Conservation (phyloP, 2,113 vertebrate species). For the Saguinus imperator region DNA sequence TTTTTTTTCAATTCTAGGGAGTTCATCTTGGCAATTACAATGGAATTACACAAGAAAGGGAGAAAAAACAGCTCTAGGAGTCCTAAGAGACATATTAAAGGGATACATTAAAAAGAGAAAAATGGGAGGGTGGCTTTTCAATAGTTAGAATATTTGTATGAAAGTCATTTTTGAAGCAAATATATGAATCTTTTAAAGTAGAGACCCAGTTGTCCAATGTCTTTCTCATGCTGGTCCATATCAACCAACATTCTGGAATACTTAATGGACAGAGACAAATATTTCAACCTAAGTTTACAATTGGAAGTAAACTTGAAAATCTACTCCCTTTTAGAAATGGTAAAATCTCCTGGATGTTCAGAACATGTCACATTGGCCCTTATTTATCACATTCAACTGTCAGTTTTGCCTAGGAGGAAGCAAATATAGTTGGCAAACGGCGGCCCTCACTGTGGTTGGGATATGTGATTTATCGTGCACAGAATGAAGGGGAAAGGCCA, state of each 20-base stretch:
- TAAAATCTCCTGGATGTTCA: slow-evolving; percentile 58
- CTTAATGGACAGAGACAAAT: neutral
- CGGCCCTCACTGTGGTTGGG: neutral
- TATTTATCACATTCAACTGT: slow-evolving; percentile 37
- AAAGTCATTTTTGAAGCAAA: slow-evolving; percentile 46
- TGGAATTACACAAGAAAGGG: neutral
- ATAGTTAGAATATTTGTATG: neutral
- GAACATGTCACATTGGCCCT: slow-evolving; percentile 17
- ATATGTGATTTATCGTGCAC: slow-evolving; percentile 8
- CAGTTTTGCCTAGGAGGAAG: slow-evolving; percentile 41
- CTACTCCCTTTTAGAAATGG: slow-evolving; percentile 23
- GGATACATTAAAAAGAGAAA: neutral
- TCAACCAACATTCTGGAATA: neutral
- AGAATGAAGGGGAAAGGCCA: neutral
- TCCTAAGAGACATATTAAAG: neutral
- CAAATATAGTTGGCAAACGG: neutral
- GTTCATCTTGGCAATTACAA: neutral
- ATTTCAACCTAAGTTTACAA: slow-evolving; percentile 58
- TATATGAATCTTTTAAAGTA: neutral
- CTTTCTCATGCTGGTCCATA: neutral
- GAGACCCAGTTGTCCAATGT: neutral
- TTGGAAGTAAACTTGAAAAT: slow-evolving; percentile 50
- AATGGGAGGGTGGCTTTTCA: neutral
- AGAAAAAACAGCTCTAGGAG: neutral
- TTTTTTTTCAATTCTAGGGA: neutral